These are phyloP conservation scores for Synanthedon andrenaeformis DNA, from an alignment of 2,888 invertebrate genomes.

Conservation along the genomic window DNA sequence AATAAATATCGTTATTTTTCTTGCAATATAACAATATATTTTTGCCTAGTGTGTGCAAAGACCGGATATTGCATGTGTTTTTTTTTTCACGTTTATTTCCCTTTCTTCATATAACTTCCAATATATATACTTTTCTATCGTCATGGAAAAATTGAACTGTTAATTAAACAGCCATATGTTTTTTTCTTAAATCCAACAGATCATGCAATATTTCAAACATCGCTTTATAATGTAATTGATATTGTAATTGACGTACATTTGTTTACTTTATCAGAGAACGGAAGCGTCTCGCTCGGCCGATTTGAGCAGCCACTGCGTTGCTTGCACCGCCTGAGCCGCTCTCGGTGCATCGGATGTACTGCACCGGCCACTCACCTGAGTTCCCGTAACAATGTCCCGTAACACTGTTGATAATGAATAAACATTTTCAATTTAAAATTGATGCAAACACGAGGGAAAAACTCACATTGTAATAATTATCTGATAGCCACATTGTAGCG, in stretches of 20 bases:
- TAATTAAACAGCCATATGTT: too few relatives aligned
- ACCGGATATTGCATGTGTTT: neutral
- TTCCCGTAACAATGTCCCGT: neutral
- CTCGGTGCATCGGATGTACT: slow-evolving; percentile 6
- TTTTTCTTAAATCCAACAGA: neutral
- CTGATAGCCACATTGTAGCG: too few relatives aligned
- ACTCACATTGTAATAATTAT: too few relatives aligned
- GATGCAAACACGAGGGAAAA: too few relatives aligned
- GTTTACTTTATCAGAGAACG: neutral
- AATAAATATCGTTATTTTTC: neutral
- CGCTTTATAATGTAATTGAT: neutral
- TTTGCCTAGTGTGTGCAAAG: neutral
- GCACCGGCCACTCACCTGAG: slow-evolving; percentile 8
- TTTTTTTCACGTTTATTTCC: too few relatives aligned
- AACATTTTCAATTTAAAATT: too few relatives aligned
- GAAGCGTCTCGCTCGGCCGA: slow-evolving; percentile 2
- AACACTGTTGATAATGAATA: neutral
- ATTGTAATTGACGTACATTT: neutral
- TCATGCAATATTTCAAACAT: neutral
- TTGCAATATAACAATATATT: neutral
- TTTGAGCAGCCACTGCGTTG: slow-evolving; percentile 1
- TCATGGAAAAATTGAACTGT: neutral
- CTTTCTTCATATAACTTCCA: too few relatives aligned
- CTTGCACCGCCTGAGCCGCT: slow-evolving; percentile 1
- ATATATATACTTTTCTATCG: neutral